A percentile compares a stretch with the other conserved stretches of the same genome.
These are phyloP conservation scores for Hypocryptadius cinnamomeus DNA, from an alignment of 2,113 vertebrate species.

Conservation along the genomic window DNA sequence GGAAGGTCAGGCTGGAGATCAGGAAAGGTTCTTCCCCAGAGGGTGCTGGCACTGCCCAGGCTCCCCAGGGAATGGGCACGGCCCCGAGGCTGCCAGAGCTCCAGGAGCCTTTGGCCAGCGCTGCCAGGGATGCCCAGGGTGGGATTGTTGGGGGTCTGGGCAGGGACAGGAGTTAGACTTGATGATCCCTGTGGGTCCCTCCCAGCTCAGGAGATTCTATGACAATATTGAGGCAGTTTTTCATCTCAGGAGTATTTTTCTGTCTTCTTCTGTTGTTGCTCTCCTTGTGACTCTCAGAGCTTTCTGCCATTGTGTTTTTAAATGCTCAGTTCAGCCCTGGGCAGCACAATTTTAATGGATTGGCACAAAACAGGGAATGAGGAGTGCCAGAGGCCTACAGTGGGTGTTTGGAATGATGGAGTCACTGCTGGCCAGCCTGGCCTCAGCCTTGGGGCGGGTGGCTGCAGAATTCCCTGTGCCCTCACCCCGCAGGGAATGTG, in stretches of 20 bases:
- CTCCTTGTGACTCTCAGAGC: not conserved
- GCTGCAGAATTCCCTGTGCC: not conserved
- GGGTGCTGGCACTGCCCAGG: not conserved
- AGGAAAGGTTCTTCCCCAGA: not conserved
- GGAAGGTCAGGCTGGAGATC: accelerated
- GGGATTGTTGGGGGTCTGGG: not conserved
- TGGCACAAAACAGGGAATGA: not conserved
- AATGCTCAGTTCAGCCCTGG: accelerated
- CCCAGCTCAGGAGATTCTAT: accelerated
- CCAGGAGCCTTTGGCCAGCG: not conserved
- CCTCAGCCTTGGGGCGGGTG: accelerated
- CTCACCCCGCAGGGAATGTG: not conserved
- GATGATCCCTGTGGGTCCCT: not conserved
- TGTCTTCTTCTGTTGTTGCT: not conserved
- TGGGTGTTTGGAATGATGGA: accelerated
- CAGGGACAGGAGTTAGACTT: too few species aligned
- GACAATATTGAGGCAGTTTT: not conserved
- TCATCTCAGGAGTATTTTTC: not conserved
- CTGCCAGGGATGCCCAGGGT: not conserved
- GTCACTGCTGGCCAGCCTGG: not conserved
- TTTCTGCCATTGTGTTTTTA: accelerated
- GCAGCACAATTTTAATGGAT: not conserved
- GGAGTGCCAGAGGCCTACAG: not conserved
- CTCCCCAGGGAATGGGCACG: not conserved
- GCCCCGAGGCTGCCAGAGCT: not conserved